Evolutionary conservation across 2,888 invertebrate species (phyloP), one percentile per base, ranked within the genome.

Genomic region (Mongoloraphidia duomilia): DNA sequence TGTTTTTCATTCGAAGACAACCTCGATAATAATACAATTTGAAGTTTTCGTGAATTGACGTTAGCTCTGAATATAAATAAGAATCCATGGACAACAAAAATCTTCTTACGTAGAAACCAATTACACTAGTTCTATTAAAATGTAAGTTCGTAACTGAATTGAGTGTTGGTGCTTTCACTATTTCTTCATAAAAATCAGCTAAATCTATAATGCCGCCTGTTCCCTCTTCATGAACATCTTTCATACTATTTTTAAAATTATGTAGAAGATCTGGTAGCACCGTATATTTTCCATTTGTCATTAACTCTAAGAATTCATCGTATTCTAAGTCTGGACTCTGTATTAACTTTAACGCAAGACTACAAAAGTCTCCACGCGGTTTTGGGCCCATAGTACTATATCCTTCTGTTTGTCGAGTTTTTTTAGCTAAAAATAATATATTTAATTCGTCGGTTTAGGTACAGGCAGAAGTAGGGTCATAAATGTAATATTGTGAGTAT

Each of bases 301-400:
- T 65, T 52, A 82, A 67, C 40, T 70, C 70, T 65, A 80, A 76
- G 50, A 83, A 66, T 59, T 81, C 82, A 57, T 73, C 75, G 54
- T 84, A 77, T 50, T 81, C 76, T 75, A 88, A 77, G 62, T 89
- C 88, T 14, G 87, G 84, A 56, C 82, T 82, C 77, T 87, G 86
- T 55, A 90, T 80, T 33, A 91, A 68, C 65, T 87, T 85, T 12
- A 91, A 69, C 34, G 87, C 75, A 8, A 85, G 72, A 65, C 88
- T 80, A 67, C 88, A 86, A 64, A 91, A 88, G 61, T 85, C 82
- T 57, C 85, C 79, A 49, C 84, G 73, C 54, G 80, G 75, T 60
- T 75, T 76, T 13, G 81, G 74, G 47, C 73, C 71, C 56, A 74
- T 66, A 17, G 66, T 65, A 54, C 66, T 68, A 53, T 71, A 74